Evolutionary conservation across 2,797 vertebrate genomes (phyloP), one percentile per base, ranked within the genome.

Genomic region (Leuciscus waleckii): DNA sequence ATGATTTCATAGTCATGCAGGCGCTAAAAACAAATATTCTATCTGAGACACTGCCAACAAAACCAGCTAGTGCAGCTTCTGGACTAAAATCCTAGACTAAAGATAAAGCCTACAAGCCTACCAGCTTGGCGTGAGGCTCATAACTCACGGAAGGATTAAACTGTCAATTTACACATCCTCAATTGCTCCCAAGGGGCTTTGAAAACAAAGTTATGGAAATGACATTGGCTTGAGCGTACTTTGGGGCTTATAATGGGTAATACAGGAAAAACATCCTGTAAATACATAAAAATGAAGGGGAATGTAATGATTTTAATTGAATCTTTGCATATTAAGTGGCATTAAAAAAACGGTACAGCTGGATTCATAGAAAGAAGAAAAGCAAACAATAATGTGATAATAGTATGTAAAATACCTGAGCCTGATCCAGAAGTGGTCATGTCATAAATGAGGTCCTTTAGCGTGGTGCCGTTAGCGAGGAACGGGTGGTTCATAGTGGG

Each of bases 361-460:
- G 4, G 23, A 39, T 26, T 39, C 37, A 32, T 32, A 54, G 29
- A 75, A 54, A 75, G 11, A 23, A 56, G 49, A 76, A 56, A 46
- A 6, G 29, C 26, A 56, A 23, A 75, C 43, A 74, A 74, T 29
- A 26, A 58, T 26, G 41, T 46, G n/a, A 16, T 41, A 14, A 26
- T 26, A 41, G 23, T 79, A 19, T 41, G 37, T 63, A 32, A 79
- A 41, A 67, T 88, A 99, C 98, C 98, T 95, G 98, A 99, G 77
- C 98, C 98, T 79, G 98, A 99, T 56, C 98, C 98, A 0, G 98
- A 99, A 61, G 98, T 99, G 86, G 98, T 99, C 98, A 99, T 98
- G 92, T 99, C 98, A 37, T 98, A 99, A 94, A 99, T 99, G 87
- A 99, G 96, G 92, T 99, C 98, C 93, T 99, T 99, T 81, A 99